phyloP scores from a whole-genome alignment of 2,888 invertebrate species.

The Julus scanicus region DNA sequence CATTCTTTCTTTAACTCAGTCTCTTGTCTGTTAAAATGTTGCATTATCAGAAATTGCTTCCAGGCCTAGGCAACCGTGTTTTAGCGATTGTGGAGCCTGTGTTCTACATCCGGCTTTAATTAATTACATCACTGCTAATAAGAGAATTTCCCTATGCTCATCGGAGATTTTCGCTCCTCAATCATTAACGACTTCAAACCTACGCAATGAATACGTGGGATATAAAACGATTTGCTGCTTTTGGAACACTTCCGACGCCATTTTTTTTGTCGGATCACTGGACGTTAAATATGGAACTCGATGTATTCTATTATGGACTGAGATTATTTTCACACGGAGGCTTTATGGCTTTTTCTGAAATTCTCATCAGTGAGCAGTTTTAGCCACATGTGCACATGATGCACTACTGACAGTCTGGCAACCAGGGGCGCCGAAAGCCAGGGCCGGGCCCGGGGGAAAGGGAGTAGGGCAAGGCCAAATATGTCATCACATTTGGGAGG shows the following conservation, averaged over 20 bases:
- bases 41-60: neutral
- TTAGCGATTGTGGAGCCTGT: neutral
- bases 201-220: neutral
- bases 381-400: too few species aligned
- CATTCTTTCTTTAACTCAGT: neutral
- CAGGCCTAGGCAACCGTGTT: constrained; percentile 19
- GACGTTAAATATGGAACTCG: too few species aligned
- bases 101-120: constrained; percentile 23
- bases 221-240: neutral
- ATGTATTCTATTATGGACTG: too few species aligned
- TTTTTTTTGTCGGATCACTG: too few species aligned
- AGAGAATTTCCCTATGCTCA: neutral
- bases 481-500: too few species aligned
- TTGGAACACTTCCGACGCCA: neutral
- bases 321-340: too few species aligned
- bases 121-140: constrained; percentile 7
- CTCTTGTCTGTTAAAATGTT: neutral
- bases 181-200: neutral
- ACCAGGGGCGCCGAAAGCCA: too few species aligned
- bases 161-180: neutral
- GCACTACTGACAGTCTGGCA: too few species aligned
- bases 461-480: too few species aligned
- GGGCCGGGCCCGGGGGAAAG: too few species aligned
- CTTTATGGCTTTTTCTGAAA: too few species aligned
- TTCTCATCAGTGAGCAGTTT: too few species aligned